Percentiles rank a stretch among this genome's conserved stretches.
phyloP scores from a whole-genome alignment of 2,113 vertebrate species.

The Sylvicapra grimmia region DNA sequence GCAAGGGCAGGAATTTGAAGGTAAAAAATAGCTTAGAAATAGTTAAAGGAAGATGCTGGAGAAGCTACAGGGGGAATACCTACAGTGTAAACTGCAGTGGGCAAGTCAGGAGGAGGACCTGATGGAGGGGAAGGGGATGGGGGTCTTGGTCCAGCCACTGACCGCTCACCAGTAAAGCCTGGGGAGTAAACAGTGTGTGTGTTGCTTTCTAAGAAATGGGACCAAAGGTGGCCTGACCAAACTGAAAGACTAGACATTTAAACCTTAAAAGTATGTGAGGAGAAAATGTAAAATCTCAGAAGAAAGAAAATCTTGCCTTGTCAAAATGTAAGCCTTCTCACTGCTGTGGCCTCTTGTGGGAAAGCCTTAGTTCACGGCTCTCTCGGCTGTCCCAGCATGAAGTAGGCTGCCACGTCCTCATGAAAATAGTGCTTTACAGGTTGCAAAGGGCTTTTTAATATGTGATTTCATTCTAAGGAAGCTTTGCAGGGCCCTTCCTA shows the following conservation, averaged over 20 bases:
- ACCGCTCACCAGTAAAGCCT: neutral
- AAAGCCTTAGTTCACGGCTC: neutral
- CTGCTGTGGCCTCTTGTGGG: neutral
- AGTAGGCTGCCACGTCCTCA: neutral
- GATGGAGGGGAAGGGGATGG: too few species aligned
- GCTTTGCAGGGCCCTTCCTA: too few species aligned
- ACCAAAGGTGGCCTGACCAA: neutral
- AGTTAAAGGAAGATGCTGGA: neutral
- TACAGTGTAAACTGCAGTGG: neutral
- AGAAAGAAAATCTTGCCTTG: neutral
- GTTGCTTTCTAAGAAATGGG: neutral
- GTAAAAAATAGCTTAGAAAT: neutral
- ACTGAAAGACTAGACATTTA: neutral
- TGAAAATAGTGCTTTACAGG: neutral
- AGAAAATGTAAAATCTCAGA: neutral
- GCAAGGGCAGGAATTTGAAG: neutral
- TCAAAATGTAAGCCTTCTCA: constrained; percentile 2
- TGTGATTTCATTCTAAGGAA: neutral
- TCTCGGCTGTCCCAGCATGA: neutral
- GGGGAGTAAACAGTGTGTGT: neutral
- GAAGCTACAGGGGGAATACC: neutral
- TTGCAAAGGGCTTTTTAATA: neutral
- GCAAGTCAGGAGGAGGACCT: neutral
- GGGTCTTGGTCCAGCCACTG: neutral
- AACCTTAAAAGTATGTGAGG: neutral